Percentiles rank a stretch among this genome's conserved stretches.
Conservation (phyloP, 1,140 invertebrate species). For the Trinorchestia longiramus region DNA sequence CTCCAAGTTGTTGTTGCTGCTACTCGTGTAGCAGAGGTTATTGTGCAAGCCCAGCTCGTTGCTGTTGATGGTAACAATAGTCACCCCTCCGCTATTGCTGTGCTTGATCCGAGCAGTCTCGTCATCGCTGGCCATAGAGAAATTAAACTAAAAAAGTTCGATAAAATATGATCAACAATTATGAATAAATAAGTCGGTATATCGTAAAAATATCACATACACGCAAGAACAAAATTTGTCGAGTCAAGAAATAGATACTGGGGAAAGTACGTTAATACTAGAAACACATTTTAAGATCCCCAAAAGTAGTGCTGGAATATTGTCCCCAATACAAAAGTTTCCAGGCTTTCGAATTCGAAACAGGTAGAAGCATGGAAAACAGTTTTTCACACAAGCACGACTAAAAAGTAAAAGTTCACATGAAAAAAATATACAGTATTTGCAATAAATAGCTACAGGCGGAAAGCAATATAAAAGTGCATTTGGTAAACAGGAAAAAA, state of each 20-base stretch:
- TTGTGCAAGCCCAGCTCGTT: neutral
- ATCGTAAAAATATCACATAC: neutral
- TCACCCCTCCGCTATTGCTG: conserved; percentile 16
- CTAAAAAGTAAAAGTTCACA: no score
- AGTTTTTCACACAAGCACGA: no score
- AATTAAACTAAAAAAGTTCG: neutral
- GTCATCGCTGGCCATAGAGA: neutral
- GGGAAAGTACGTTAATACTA: neutral
- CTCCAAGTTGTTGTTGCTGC: conserved; percentile 22
- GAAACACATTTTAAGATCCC: neutral
- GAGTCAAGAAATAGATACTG: neutral
- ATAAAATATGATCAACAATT: neutral
- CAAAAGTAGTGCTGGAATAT: neutral
- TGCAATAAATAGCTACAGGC: no score
- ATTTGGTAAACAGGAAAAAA: no score
- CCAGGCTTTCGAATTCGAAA: no score
- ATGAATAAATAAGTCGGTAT: neutral
- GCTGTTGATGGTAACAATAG: conserved; percentile 40
- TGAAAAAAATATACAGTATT: no score
- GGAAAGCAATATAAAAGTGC: no score
- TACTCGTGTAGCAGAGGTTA: conserved; percentile 33
- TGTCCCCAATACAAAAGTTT: neutral
- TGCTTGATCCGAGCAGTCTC: conserved; percentile 26
- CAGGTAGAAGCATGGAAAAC: no score
- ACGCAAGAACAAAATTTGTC: neutral